A percentile compares a stretch with the other conserved stretches of the same genome.
These are phyloP conservation scores for Syritta pipiens DNA, from an alignment of 2,888 invertebrate species.

Conservation along the genomic window DNA sequence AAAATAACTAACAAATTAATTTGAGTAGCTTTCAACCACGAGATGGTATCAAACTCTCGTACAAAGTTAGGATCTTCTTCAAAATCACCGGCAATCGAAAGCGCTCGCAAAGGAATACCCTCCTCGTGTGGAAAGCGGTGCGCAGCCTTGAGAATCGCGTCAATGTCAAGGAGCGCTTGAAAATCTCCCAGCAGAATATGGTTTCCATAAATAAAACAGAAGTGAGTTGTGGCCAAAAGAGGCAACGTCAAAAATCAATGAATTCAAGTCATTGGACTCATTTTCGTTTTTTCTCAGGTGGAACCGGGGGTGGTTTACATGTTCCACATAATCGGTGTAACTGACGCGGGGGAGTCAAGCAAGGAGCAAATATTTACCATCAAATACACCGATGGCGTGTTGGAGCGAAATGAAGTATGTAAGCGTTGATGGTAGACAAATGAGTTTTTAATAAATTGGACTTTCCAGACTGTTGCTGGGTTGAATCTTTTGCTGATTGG, in stretches of 20 bases:
- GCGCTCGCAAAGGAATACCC: conserved; percentile 70
- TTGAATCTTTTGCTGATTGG: conserved; percentile 71
- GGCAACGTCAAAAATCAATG: conserved; percentile 40
- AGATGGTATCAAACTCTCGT: conserved; percentile 71
- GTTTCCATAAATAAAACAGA: conserved; percentile 68
- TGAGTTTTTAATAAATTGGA: not conserved
- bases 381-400: conserved; percentile 68
- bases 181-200: conserved; percentile 71
- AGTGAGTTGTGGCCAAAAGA: conserved; percentile 21
- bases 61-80: conserved; percentile 71
- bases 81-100: conserved; percentile 65
- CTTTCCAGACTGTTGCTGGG: conserved; percentile 44
- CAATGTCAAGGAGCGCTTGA: conserved; percentile 69
- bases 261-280: conserved; percentile 45
- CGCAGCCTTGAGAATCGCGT: conserved; percentile 71
- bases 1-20: not conserved
- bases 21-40: conserved; percentile 69
- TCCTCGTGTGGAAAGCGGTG: conserved; percentile 71
- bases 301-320: conserved; percentile 71
- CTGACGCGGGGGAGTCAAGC: conserved; percentile 71
- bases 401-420: conserved; percentile 67
- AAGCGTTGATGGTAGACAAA: not conserved
- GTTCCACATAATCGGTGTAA: conserved; percentile 71
- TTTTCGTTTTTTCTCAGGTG: conserved; percentile 66
- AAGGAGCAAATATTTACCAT: conserved; percentile 70